Conservation (phyloP, 2,113 vertebrate species). For the Onychorhynchus coronatus region DNA sequence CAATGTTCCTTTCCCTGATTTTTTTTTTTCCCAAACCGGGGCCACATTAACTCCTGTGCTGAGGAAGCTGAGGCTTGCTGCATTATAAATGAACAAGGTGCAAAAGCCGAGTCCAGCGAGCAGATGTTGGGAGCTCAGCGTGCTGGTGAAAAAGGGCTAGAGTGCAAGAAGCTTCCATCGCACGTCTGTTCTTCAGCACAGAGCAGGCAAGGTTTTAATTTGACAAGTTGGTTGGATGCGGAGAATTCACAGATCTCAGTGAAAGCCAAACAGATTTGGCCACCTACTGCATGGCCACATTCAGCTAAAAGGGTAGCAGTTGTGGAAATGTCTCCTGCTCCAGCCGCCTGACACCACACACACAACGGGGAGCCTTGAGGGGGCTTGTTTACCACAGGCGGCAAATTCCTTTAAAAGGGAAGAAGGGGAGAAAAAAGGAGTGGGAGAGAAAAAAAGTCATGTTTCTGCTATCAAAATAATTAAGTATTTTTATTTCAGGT, state of each 20-base stretch:
- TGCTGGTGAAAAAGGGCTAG: constrained; percentile 68
- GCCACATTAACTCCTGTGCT: neutral
- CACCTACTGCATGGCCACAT: constrained; percentile 51
- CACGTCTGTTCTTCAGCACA: constrained; percentile 41
- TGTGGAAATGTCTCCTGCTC: constrained; percentile 38
- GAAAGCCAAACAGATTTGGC: constrained; percentile 67
- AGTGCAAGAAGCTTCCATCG: constrained; percentile 42
- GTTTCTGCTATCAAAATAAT: constrained; percentile 6
- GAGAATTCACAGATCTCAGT: constrained; percentile 62
- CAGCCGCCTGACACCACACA: neutral
- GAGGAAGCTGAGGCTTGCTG: constrained; percentile 1
- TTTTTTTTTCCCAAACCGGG: neutral
- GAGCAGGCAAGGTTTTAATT: constrained; percentile 56
- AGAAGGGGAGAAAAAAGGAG: neutral
- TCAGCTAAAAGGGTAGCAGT: constrained; percentile 60
- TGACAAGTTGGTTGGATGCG: constrained; percentile 72
- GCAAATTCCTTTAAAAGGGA: neutral
- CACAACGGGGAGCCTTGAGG: neutral
- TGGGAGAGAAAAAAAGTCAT: neutral
- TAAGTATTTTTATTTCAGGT: constrained; percentile 33
- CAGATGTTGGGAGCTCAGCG: constrained; percentile 65
- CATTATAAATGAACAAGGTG: constrained; percentile 61
- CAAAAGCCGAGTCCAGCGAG: constrained; percentile 30
- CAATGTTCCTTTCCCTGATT: neutral
- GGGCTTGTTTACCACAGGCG: neutral